phyloP scores from a whole-genome alignment of 2,797 vertebrate species.

The Brotula barbata region DNA sequence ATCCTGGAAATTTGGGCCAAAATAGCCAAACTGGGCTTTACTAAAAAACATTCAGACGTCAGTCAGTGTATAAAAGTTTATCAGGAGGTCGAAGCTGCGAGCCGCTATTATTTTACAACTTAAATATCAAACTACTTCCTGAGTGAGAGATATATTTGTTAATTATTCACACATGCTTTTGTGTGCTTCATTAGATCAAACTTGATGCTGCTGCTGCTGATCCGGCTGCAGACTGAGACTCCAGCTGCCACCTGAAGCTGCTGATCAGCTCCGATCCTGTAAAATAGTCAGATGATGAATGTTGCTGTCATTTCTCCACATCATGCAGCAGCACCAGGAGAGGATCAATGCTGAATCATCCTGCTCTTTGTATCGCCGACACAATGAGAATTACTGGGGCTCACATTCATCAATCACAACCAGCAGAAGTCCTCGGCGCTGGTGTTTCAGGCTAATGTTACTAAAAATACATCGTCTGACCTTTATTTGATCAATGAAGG shows the following conservation, averaged over 20 bases:
- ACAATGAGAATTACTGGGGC: constrained; percentile 19
- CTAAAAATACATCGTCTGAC: constrained; percentile 53
- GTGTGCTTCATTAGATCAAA: no score
- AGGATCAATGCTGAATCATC: constrained; percentile 45
- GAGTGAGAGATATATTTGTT: no score
- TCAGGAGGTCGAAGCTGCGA: no score
- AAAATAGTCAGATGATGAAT: constrained; percentile 37
- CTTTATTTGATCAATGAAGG: constrained; percentile 47
- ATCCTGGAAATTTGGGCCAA: no score
- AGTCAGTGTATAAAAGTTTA: no score
- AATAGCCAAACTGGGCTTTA: no score
- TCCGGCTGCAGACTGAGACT: no score
- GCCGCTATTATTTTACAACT: no score
- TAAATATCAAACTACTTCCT: no score
- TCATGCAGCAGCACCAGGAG: neutral
- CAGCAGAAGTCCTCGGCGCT: constrained; percentile 18
- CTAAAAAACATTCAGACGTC: no score
- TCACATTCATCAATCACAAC: constrained; percentile 53
- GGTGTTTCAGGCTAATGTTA: constrained; percentile 33
- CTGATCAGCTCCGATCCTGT: neutral
- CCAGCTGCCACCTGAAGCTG: neutral
- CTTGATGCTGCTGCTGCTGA: no score
- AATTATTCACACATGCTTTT: no score
- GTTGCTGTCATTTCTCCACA: constrained; percentile 28
- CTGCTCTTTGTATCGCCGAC: constrained; percentile 6